A percentile compares a stretch with the other conserved stretches of the same genome.
phyloP scores from a whole-genome alignment of 2,113 vertebrate genomes.

The Mustela nigripes region DNA sequence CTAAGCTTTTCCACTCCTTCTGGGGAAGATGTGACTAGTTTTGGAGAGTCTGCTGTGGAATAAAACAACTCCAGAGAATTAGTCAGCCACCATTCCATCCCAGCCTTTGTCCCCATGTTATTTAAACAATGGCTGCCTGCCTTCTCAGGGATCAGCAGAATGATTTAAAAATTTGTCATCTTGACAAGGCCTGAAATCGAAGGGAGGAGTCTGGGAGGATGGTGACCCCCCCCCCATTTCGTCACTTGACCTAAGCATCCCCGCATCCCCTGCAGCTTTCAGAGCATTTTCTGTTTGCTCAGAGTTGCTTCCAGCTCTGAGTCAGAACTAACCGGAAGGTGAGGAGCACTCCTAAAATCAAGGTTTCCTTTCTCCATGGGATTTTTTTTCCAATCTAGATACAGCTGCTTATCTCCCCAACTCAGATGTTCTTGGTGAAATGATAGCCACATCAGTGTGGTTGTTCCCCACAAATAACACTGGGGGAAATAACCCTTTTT shows the following conservation, averaged over 20 bases:
- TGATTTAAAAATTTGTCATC: constrained; percentile 56
- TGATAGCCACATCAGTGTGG: constrained; percentile 18
- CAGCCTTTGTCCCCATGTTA: constrained; percentile 51
- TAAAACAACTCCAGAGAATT: constrained; percentile 55
- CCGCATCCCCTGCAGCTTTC: constrained; percentile 4
- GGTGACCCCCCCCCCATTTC: background rate
- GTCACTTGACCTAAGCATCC: background rate
- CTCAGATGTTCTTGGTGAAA: constrained; percentile 44
- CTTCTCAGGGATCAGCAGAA: constrained; percentile 71
- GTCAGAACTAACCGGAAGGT: background rate
- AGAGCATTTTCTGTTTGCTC: constrained; percentile 35
- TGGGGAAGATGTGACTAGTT: constrained; percentile 1
- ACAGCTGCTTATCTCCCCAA: constrained; percentile 46
- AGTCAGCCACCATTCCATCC: constrained; percentile 43
- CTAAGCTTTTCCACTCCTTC: constrained; percentile 48
- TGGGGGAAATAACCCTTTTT: constrained; percentile 49
- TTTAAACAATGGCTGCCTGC: constrained; percentile 52
- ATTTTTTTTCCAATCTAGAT: constrained; percentile 29
- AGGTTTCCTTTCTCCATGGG: constrained; percentile 41
- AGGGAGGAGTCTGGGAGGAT: background rate
- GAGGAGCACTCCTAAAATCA: constrained; percentile 8
- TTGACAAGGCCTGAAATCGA: constrained; percentile 63
- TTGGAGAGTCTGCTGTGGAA: constrained; percentile 14
- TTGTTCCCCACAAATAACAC: constrained; percentile 18
- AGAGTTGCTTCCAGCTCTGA: constrained; percentile 47